A percentile compares a stretch with the other conserved stretches of the same genome.
Evolutionary conservation across 2,888 invertebrate species (phyloP).

Genomic region (Athalia rosae): DNA sequence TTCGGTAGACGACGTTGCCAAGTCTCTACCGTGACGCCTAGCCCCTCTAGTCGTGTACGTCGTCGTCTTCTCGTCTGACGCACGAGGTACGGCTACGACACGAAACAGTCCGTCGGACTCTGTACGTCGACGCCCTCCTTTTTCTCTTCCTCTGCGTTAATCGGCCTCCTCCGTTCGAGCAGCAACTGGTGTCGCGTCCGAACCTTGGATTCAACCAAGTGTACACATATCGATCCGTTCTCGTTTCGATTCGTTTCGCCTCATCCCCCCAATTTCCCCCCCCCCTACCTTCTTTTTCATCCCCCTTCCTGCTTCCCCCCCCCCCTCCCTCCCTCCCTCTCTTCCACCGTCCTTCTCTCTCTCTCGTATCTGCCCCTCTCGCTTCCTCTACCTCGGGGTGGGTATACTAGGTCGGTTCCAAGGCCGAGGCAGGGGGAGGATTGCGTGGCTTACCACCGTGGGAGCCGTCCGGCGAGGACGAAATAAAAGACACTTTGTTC

Average conservation of each 20-base stretch:
- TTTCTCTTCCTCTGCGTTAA: constrained; percentile 13
- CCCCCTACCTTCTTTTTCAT: not conserved
- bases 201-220: constrained; percentile 34
- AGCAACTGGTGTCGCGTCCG: constrained; percentile 36
- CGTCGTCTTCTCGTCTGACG: constrained; percentile 25
- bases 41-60: not conserved
- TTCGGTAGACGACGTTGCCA: constrained; percentile 36
- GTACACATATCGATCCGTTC: constrained; percentile 35
- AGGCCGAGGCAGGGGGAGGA: constrained; percentile 3
- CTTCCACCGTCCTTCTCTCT: not conserved
- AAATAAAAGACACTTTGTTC: constrained; percentile 25
- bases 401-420: not conserved
- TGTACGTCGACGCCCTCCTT: not conserved
- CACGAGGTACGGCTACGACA: not conserved
- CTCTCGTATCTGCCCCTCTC: not conserved
- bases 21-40: constrained; percentile 38
- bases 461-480: not conserved
- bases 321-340: constrained; percentile 14
- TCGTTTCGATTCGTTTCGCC: constrained; percentile 32
- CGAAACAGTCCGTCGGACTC: not conserved
- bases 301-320: not conserved
- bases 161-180: constrained; percentile 1
- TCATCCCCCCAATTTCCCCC: not conserved
- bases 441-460: constrained; percentile 40
- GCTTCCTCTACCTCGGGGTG: not conserved